Evolutionary conservation across 1,140 invertebrate species (phyloP).

Genomic region (Probaryconus sp.): DNA sequence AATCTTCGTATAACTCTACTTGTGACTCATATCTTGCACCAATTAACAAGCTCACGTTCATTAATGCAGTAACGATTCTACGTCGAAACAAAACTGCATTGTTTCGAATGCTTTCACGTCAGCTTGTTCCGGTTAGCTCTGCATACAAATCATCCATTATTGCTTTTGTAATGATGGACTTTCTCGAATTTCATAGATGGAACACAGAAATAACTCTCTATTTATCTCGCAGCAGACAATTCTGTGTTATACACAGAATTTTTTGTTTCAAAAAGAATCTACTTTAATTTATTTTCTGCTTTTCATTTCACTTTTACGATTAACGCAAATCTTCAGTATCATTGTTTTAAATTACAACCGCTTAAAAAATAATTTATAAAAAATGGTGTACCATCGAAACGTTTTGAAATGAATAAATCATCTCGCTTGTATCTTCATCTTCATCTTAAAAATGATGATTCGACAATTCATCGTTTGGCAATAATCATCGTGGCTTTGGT

Average conservation of each 20-base stretch:
- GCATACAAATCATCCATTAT: conserved; percentile 22
- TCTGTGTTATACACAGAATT: no score
- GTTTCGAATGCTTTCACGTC: conserved; percentile 34
- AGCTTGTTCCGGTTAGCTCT: neutral
- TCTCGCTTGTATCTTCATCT: no score
- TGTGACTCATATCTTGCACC: conserved; percentile 43
- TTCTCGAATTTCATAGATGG: conserved; percentile 18
- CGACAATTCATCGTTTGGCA: conserved; percentile 20
- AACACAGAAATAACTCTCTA: conserved; percentile 1
- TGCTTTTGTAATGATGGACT: conserved; percentile 21
- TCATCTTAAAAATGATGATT: neutral
- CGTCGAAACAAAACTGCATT: conserved; percentile 32
- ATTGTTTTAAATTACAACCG: no score
- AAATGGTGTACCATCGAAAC: no score
- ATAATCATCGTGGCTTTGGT: conserved; percentile 33
- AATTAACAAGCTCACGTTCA: conserved; percentile 49
- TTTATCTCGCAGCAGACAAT: no score
- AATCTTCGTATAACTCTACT: neutral
- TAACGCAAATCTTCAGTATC: no score
- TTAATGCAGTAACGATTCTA: conserved; percentile 35
- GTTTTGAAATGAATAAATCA: no score
- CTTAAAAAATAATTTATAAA: no score
- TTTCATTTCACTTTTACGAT: neutral
- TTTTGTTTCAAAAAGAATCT: no score
- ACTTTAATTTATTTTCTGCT: no score